Percentiles rank a stretch among this genome's conserved stretches.
phyloP scores from a whole-genome alignment of 2,113 vertebrate species.

The Hyperopisus bebe region DNA sequence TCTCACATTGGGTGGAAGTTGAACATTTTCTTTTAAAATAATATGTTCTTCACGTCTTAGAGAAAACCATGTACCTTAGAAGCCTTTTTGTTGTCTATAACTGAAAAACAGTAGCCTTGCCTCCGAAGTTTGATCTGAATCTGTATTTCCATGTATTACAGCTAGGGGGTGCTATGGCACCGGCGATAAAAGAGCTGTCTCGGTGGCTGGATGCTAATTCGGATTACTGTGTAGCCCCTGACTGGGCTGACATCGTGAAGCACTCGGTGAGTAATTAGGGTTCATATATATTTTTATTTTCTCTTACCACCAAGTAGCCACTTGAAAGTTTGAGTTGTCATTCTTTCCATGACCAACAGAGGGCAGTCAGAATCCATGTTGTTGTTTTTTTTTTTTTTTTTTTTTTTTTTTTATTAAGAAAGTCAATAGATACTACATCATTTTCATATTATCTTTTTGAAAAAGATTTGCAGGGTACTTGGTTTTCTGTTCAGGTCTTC shows the following conservation, averaged over 20 bases:
- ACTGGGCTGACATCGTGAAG: slow-evolving; percentile 86
- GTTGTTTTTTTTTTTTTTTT: too few species aligned
- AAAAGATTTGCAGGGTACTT: neutral
- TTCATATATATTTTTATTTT: neutral
- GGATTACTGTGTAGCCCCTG: slow-evolving; percentile 80
- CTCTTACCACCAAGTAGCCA: neutral
- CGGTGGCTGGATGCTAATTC: slow-evolving; percentile 82
- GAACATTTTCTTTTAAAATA: neutral
- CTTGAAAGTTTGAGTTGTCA: neutral
- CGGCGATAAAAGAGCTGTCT: slow-evolving; percentile 82
- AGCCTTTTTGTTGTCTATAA: neutral
- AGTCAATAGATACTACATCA: neutral
- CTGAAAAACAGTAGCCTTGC: neutral
- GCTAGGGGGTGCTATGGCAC: slow-evolving; percentile 84
- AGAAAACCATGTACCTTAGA: too few species aligned
- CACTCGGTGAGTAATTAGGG: slow-evolving; percentile 71
- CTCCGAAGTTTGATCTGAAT: neutral
- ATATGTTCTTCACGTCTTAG: neutral
- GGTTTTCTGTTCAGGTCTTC: neutral
- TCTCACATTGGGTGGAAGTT: neutral
- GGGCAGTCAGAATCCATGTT: neutral
- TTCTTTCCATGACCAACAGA: neutral
- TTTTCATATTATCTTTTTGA: neutral
- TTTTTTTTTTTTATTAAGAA: neutral
- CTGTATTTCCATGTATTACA: slow-evolving; percentile 48